Percentiles rank a stretch among this genome's conserved stretches.
phyloP scores from a whole-genome alignment of 2,113 vertebrate species.

The Malurus elegans region DNA sequence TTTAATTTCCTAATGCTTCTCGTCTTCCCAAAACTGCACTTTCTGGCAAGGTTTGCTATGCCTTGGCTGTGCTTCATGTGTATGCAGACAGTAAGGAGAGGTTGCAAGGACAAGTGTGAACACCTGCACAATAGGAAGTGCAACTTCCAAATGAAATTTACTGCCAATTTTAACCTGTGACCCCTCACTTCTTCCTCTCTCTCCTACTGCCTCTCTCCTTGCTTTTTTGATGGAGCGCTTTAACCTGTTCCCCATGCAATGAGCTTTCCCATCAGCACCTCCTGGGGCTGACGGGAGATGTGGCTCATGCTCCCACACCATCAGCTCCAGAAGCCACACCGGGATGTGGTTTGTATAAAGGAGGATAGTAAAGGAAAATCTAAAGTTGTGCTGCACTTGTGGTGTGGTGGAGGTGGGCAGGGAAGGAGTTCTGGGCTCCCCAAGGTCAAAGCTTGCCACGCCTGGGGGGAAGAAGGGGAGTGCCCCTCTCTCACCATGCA shows the following conservation, averaged over 20 bases:
- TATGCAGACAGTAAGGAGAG: neutral
- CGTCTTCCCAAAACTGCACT: neutral
- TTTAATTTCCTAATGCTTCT: neutral
- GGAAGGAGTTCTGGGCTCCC: neutral
- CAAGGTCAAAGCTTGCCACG: neutral
- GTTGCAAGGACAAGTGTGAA: neutral
- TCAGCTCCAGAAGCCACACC: neutral
- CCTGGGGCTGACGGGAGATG: neutral
- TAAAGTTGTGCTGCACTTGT: neutral
- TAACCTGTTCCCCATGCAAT: neutral
- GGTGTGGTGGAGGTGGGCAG: neutral
- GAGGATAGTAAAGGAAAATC: neutral
- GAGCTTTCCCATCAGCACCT: neutral
- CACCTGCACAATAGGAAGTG: neutral
- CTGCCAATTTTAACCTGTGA: neutral
- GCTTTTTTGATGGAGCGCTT: neutral
- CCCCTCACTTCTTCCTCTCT: neutral
- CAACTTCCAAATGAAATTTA: neutral
- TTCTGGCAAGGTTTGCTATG: neutral
- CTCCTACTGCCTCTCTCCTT: neutral
- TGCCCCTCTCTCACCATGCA: neutral
- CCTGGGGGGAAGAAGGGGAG: neutral
- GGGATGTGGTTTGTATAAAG: neutral
- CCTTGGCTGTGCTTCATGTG: neutral
- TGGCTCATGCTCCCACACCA: neutral